phyloP scores from a whole-genome alignment of 2,888 invertebrate genomes.

The Chelonus formosanus region DNA sequence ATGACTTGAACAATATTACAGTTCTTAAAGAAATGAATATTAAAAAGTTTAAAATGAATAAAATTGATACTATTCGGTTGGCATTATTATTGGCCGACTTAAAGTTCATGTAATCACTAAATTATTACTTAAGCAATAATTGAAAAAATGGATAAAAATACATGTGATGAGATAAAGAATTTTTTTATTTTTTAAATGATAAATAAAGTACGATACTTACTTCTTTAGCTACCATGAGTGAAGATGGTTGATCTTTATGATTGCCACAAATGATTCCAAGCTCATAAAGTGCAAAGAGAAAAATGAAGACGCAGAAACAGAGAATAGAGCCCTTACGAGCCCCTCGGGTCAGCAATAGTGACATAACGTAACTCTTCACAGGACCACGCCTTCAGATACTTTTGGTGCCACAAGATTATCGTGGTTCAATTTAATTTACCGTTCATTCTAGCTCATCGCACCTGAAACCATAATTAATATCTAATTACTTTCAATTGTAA shows the following conservation, averaged over 20 bases:
- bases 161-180: no score
- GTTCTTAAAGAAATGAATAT: no score
- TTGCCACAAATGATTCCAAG: constrained; percentile 64
- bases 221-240: constrained; percentile 65
- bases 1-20: no score
- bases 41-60: no score
- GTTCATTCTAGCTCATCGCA: constrained; percentile 53
- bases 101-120: no score
- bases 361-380: constrained; percentile 49
- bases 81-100: no score
- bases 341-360: constrained; percentile 62
- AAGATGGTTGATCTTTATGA: constrained; percentile 52
- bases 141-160: background rate
- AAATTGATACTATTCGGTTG: no score
- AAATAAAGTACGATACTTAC: constrained; percentile 48
- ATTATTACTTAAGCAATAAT: background rate
- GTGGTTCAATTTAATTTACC: constrained; percentile 1
- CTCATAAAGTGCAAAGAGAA: constrained; percentile 63
- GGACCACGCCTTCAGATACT: background rate
- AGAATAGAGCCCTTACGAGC: constrained; percentile 63
- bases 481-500: constrained; percentile 3
- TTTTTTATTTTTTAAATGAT: background rate
- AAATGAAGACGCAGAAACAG: constrained; percentile 61
- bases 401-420: background rate
- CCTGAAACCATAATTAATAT: constrained; percentile 43